Evolutionary conservation across 2,113 vertebrate species (phyloP).

Genomic region (Chionomys nivalis): DNA sequence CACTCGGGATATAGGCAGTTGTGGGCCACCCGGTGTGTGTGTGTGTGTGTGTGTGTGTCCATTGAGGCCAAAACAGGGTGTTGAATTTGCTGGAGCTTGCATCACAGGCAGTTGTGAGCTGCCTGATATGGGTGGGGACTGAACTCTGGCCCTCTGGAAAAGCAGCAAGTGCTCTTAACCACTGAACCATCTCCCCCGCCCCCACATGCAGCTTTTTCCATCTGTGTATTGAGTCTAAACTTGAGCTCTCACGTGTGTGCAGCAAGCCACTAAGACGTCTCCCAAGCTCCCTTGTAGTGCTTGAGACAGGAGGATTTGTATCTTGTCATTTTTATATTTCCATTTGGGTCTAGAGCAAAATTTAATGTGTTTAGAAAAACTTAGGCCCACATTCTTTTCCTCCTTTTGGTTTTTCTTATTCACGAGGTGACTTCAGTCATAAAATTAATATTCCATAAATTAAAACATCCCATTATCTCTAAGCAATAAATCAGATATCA

Average conservation of each 20-base stretch:
- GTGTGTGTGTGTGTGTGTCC: too few species aligned
- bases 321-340: background rate
- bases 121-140: background rate
- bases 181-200: background rate
- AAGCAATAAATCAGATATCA: conserved; percentile 36
- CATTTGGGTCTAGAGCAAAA: conserved; percentile 10
- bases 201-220: background rate
- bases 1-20: background rate
- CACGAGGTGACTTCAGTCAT: background rate
- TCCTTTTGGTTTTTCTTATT: background rate
- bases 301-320: background rate
- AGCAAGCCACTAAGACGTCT: background rate
- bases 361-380: conserved; percentile 23
- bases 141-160: background rate
- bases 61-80: background rate
- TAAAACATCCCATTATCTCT: conserved; percentile 33
- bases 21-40: background rate
- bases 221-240: background rate
- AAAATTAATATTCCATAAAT: conserved; percentile 8
- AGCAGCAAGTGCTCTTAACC: too few species aligned
- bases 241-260: too few species aligned
- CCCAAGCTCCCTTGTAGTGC: background rate
- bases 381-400: background rate
- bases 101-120: background rate
- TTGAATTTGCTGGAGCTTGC: background rate